Conservation (phyloP, 2,113 vertebrate species). For the Corvus hawaiiensis region DNA sequence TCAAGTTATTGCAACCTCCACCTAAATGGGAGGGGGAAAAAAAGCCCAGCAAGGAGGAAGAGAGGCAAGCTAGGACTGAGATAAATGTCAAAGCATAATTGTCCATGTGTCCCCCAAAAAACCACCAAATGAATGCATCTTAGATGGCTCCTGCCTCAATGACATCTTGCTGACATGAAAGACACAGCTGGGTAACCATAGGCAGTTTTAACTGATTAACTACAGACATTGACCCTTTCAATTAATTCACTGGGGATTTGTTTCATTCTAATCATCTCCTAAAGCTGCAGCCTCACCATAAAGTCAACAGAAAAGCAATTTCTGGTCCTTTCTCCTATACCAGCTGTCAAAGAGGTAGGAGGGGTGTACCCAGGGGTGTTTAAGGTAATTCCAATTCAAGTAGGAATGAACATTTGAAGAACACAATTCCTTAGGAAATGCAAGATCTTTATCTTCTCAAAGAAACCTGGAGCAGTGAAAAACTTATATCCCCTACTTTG, state of each 20-base stretch:
- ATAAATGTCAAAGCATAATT: background rate
- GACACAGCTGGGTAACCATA: background rate
- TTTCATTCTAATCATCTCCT: background rate
- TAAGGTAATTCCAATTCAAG: background rate
- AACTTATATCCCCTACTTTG: background rate
- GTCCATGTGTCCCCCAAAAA: background rate
- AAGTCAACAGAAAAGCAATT: background rate
- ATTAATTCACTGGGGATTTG: background rate
- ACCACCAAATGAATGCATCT: background rate
- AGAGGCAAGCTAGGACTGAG: background rate
- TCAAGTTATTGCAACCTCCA: conserved; percentile 21
- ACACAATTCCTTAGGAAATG: background rate
- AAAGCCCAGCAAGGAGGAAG: background rate
- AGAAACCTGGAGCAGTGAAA: background rate
- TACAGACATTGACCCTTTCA: conserved; percentile 12
- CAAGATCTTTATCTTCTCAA: background rate
- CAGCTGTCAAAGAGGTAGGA: background rate
- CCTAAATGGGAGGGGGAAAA: background rate
- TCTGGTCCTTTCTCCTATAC: background rate
- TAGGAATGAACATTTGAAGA: background rate
- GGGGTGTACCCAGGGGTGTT: background rate
- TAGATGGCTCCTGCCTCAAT: background rate
- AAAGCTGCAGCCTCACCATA: background rate
- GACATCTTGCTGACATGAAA: background rate
- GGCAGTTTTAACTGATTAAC: conserved; percentile 31